Percentiles rank a stretch among this genome's conserved stretches.
Conservation (phyloP, 2,888 invertebrate genomes). For the Calliphora vomitoria region DNA sequence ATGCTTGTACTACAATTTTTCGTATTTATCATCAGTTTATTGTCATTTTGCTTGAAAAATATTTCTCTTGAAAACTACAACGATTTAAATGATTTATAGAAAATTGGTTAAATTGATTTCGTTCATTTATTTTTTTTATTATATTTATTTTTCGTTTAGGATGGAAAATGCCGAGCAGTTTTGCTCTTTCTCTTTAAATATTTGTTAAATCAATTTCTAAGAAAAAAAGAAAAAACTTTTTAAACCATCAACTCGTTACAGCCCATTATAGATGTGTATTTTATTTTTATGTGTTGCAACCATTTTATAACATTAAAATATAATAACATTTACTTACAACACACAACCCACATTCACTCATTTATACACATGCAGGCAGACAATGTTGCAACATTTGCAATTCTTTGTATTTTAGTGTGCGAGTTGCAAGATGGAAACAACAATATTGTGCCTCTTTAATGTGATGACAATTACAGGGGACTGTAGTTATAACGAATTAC, state of each 20-base stretch:
- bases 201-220: slow-evolving; percentile 52
- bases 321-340: slow-evolving; percentile 63
- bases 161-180: slow-evolving; percentile 32
- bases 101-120: slow-evolving; percentile 62
- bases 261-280: slow-evolving; percentile 51
- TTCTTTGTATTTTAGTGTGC: slow-evolving; percentile 15
- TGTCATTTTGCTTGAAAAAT: slow-evolving; percentile 53
- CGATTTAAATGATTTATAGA: slow-evolving; percentile 67
- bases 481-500: background rate
- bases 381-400: slow-evolving; percentile 34
- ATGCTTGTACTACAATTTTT: slow-evolving; percentile 7
- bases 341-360: background rate
- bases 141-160: slow-evolving; percentile 37
- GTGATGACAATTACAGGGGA: slow-evolving; percentile 18
- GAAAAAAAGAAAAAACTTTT: slow-evolving; percentile 30
- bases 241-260: slow-evolving; percentile 59
- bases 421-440: slow-evolving; percentile 29
- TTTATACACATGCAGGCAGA: slow-evolving; percentile 6
- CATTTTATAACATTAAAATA: slow-evolving; percentile 70
- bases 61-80: slow-evolving; percentile 22
- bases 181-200: background rate
- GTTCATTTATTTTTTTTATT: background rate
- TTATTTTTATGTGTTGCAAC: slow-evolving; percentile 60
- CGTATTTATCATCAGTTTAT: slow-evolving; percentile 56
- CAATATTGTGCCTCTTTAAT: slow-evolving; percentile 52